phyloP scores from a whole-genome alignment of 2,888 invertebrate species.

The Bruchidius siliquastri region DNA sequence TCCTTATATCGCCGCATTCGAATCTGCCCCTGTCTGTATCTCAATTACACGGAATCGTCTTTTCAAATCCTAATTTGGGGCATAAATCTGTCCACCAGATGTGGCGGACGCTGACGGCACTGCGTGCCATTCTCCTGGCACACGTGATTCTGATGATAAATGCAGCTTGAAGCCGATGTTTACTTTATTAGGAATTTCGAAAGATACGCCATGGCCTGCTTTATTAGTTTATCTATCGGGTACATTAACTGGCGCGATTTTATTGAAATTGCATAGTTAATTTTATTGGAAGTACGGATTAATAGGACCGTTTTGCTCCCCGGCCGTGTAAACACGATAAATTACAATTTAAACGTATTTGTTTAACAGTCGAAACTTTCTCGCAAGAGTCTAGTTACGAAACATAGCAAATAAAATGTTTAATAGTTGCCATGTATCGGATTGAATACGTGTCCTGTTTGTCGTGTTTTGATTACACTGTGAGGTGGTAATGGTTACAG shows the following conservation, averaged over 20 bases:
- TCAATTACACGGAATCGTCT: not conserved
- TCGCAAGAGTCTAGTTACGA: not conserved
- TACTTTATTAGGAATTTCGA: not conserved
- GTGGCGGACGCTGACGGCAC: not conserved
- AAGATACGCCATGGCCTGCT: not conserved
- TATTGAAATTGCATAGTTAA: not conserved
- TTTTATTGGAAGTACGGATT: not conserved
- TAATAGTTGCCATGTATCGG: not conserved
- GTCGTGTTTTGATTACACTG: not conserved
- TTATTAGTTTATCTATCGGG: not conserved
- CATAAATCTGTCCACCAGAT: not conserved
- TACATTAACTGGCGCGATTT: not conserved
- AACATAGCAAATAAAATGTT: not conserved
- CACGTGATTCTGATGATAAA: not conserved
- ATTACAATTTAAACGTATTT: not conserved
- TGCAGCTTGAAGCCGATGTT: not conserved
- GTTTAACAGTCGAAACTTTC: not conserved
- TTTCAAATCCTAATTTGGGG: not conserved
- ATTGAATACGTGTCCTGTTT: not conserved
- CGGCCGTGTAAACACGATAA: not conserved
- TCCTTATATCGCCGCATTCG: not conserved
- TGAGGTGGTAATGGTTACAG: not conserved
- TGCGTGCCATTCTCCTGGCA: not conserved
- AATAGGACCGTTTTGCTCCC: not conserved
- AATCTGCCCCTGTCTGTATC: not conserved